Evolutionary conservation across 1,140 invertebrate genomes (phyloP), one percentile per base, ranked within the genome.

Genomic region (Ptiloglossa arizonensis): DNA sequence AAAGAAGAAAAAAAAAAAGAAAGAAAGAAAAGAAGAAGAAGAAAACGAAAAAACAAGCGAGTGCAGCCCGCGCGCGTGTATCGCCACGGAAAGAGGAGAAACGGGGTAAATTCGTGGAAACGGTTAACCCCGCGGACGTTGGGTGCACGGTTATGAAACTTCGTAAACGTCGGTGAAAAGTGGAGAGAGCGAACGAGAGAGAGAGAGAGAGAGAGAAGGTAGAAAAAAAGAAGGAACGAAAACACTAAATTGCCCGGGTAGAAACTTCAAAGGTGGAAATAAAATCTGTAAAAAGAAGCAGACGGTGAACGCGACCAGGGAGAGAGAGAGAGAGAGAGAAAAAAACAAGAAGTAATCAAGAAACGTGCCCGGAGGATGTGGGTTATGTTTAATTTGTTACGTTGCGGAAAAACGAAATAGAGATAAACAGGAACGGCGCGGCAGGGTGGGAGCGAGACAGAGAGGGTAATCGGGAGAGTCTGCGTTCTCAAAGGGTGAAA

Each of bases 331-430:
- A n/a, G n/a, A n/a, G n/a, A n/a, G n/a, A 11, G 24, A 29, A 56
- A 85, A 83, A 85, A 83, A 83, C 83, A 83, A 83, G 80, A 83
- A 85, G 83, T 85, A 85, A 85, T 85, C 81, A 83, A 85, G 83
- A 85, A 83, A 70, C 83, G 68, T 77, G 72, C 81, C 83, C 83
- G 71, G 79, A 80, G 82, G 81, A 80, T 83, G 83, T 83, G 83
- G 83, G 83, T 80, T 85, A 83, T 80, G 77, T 83, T 85, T 83
- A 85, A 85, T 83, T 83, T 84, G 82, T 84, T 84, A 70, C 77
- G 79, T 57, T 68, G 83, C 72, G 78, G 64, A 73, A 83, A 86
- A 70, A 81, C 73, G 73, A 81, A 79, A 81, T 79, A 50, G 44
- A 48, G 73, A 69, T 75, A 75, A 69, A 48, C 64, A 59, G 50